A percentile compares a stretch with the other conserved stretches of the same genome.
These are phyloP conservation scores for Empis stercorea DNA, from an alignment of 2,888 invertebrate species.

Conservation along the genomic window DNA sequence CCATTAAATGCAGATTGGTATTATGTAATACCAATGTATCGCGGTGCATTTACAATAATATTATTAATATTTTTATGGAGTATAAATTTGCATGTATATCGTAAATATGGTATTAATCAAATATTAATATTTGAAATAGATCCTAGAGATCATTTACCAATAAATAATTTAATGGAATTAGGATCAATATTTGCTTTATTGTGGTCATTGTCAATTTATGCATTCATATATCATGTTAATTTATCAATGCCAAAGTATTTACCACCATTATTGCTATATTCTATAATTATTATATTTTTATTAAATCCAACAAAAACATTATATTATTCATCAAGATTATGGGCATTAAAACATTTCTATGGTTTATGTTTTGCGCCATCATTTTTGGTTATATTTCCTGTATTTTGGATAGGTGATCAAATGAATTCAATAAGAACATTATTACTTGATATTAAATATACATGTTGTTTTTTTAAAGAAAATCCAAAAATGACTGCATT, in stretches of 20 bases:
- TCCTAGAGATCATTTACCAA: conserved; percentile 61
- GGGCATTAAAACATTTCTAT: conserved; percentile 47
- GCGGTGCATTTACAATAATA: conserved; percentile 64
- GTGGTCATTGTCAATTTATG: conserved; percentile 53
- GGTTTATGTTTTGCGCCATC: conserved; percentile 60
- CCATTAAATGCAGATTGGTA: no score
- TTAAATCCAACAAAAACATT: conserved; percentile 66
- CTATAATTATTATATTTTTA: conserved; percentile 54
- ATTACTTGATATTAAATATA: conserved; percentile 65
- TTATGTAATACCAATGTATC: conserved; percentile 62
- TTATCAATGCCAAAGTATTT: conserved; percentile 63
- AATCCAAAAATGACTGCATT: conserved; percentile 34
- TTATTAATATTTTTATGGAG: conserved; percentile 65
- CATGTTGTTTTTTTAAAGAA: conserved; percentile 60
- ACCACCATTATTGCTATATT: conserved; percentile 56
- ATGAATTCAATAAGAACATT: conserved; percentile 64
- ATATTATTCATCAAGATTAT: conserved; percentile 60
- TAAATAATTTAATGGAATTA: conserved; percentile 65
- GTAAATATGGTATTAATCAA: conserved; percentile 70
- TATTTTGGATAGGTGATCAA: conserved; percentile 80
- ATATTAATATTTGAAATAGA: conserved; percentile 73
- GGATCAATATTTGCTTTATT: conserved; percentile 63
- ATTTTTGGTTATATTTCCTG: conserved; percentile 66
- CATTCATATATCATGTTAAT: conserved; percentile 52
- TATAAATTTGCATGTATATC: conserved; percentile 69